Base-by-base conservation (phyloP, 1,140 invertebrate genomes). In the Tribolium madens region DNA sequence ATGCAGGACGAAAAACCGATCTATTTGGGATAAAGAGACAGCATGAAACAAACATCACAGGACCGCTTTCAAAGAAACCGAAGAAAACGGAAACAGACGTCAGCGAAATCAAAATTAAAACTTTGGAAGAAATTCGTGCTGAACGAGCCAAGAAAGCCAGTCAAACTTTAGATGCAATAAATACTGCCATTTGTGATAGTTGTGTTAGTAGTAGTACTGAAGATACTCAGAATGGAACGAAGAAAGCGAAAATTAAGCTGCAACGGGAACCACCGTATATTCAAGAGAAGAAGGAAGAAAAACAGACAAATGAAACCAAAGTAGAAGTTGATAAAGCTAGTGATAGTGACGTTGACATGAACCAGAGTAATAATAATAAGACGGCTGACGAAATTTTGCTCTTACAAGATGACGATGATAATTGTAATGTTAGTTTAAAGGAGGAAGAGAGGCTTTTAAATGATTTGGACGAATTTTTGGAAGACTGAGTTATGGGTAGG, bases 361-460 rank as follows among this genome's bases (percentile, higher is more conserved):
- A 36, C n/a, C 12, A 47, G 31, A 68, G 48, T 53, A 47, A 15
- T n/a, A 31, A 52, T 33, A 52, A 47, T 15, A 82, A 79, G 76
- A 80, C 78, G 60, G 36, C 80, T 15, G 84, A 85, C 50, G 84
- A 85, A 64, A 64, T 79, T 15, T 70, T 84, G 12, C 60, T 85
- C 7, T 70, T 84, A 48, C 83, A 83, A 50, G 84, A 84, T 50
- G 82, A 83, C 60, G 78, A 79, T n/a, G 84, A 84, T 48, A 76
- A 73, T 77, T 47, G 42, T n/a, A 78, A 77, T 50, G 75, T 84
- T 53, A 81, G 71, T 50, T 75, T 84, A 10, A 83, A 82, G 52
- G 76, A 81, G 0, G 84, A 85, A 78, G 84, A 85, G 13, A 83
- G 83, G 42, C 79, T 85, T 33, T 81, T 84, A 17, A 84, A 84